Evolutionary conservation across 2,888 invertebrate genomes (phyloP).

Genomic region (Ecliptopera silaceata): DNA sequence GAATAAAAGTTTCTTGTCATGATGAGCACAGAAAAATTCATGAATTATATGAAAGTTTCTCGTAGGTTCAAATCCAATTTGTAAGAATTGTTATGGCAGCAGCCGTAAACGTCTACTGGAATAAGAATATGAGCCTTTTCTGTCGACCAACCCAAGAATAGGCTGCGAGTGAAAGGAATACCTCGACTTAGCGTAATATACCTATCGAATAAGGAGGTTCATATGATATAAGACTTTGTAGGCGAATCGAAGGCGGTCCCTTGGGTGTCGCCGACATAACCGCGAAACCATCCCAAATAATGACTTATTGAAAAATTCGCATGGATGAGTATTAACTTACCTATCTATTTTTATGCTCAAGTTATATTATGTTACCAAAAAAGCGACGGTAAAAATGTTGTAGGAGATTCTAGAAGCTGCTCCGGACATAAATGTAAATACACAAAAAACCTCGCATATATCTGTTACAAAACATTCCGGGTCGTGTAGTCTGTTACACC

Average conservation of each 20-base stretch:
- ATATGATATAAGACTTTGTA: slow-evolving; percentile 75
- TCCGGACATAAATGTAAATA: slow-evolving; percentile 38
- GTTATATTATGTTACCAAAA: not conserved
- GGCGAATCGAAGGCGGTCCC: slow-evolving; percentile 69
- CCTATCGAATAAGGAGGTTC: slow-evolving; percentile 58
- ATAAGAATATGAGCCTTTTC: slow-evolving; percentile 62
- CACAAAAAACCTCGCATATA: slow-evolving; percentile 59
- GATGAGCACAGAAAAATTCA: slow-evolving; percentile 40
- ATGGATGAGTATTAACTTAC: slow-evolving; percentile 42
- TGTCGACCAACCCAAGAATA: slow-evolving; percentile 52
- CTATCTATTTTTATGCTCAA: not conserved
- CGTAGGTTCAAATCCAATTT: slow-evolving; percentile 65
- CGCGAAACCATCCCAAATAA: slow-evolving; percentile 72
- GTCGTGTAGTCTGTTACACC: slow-evolving; percentile 68
- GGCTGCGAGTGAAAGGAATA: slow-evolving; percentile 52
- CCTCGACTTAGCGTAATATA: slow-evolving; percentile 58
- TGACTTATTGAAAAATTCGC: slow-evolving; percentile 74
- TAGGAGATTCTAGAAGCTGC: slow-evolving; percentile 30
- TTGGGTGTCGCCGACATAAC: slow-evolving; percentile 62
- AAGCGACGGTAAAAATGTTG: not conserved
- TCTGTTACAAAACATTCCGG: slow-evolving; percentile 66
- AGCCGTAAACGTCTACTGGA: slow-evolving; percentile 58
- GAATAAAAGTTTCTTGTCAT: slow-evolving; percentile 24
- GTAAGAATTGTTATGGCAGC: slow-evolving; percentile 61
- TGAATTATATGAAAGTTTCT: slow-evolving; percentile 50